These are phyloP conservation scores for Euzetes globulus DNA, from an alignment of 2,888 invertebrate species.

Conservation along the genomic window DNA sequence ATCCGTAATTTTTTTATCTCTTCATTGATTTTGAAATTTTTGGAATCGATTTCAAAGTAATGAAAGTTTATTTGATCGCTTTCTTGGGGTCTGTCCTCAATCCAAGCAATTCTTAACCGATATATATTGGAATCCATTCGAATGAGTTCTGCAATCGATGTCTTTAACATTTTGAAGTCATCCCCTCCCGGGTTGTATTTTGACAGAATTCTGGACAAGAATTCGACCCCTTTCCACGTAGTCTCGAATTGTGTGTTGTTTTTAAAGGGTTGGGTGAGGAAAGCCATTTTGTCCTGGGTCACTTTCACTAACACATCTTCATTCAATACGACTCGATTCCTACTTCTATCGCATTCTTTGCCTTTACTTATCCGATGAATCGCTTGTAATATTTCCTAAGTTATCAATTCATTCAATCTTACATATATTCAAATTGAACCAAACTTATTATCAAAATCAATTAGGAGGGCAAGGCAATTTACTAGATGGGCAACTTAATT, in stretches of 20 bases:
- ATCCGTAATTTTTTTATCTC: neutral
- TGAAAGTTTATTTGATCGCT: neutral
- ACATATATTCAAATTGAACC: neutral
- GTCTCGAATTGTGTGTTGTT: constrained; percentile 22
- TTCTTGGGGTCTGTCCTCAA: neutral
- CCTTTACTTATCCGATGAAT: constrained; percentile 20
- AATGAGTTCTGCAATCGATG: constrained; percentile 23
- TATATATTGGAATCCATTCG: constrained; percentile 32
- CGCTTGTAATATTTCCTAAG: constrained; percentile 23
- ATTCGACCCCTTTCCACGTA: constrained; percentile 53
- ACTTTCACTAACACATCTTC: neutral
- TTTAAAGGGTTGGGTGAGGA: neutral
- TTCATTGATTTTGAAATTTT: neutral
- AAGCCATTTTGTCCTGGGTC: neutral
- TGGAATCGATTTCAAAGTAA: constrained; percentile 20
- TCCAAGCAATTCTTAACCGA: constrained; percentile 17
- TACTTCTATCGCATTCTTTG: neutral
- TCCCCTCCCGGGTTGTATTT: constrained; percentile 39
- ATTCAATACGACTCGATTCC: constrained; percentile 1
- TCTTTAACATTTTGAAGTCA: constrained; percentile 26
- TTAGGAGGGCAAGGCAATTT: no score
- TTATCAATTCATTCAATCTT: neutral
- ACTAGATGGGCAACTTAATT: no score
- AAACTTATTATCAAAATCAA: neutral
- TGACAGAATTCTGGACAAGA: constrained; percentile 62